Evolutionary conservation across 2,888 invertebrate species (phyloP).

Genomic region (Eupithecia pulchellata): DNA sequence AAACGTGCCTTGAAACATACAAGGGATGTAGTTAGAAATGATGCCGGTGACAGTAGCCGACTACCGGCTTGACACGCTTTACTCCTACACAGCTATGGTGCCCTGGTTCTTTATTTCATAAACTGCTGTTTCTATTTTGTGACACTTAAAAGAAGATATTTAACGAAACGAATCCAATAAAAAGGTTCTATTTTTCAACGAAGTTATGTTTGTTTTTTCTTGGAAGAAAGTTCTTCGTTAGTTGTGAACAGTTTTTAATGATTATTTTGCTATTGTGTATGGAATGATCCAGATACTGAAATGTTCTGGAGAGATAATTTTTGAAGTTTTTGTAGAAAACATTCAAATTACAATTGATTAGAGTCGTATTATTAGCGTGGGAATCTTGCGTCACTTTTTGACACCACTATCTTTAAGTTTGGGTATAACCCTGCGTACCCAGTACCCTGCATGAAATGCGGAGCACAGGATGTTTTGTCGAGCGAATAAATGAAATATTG

Average conservation of each 20-base stretch:
- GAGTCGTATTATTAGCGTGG: background rate
- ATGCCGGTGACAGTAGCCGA: background rate
- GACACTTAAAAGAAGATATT: no score
- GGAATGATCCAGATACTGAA: no score
- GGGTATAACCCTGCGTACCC: no score
- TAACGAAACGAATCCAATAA: no score
- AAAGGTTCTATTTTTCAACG: no score
- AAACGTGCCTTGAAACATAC: slow-evolving; percentile 73
- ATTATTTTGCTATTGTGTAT: no score
- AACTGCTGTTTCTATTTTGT: no score
- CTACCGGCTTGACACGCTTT: background rate
- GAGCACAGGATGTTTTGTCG: slow-evolving; percentile 57
- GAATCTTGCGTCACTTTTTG: background rate
- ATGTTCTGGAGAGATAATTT: no score
- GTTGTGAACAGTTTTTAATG: no score
- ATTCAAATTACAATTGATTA: background rate
- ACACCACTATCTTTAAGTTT: background rate
- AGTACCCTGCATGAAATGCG: slow-evolving; percentile 33
- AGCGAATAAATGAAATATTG: slow-evolving; percentile 55
- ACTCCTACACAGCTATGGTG: background rate
- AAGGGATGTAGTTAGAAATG: slow-evolving; percentile 9
- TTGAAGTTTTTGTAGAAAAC: no score
- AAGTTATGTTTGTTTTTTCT: no score
- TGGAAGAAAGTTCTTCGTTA: no score
- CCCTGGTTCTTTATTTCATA: background rate